Evolutionary conservation across 1,140 invertebrate genomes (phyloP).

Genomic region (Caenorhabditis briggsae): DNA sequence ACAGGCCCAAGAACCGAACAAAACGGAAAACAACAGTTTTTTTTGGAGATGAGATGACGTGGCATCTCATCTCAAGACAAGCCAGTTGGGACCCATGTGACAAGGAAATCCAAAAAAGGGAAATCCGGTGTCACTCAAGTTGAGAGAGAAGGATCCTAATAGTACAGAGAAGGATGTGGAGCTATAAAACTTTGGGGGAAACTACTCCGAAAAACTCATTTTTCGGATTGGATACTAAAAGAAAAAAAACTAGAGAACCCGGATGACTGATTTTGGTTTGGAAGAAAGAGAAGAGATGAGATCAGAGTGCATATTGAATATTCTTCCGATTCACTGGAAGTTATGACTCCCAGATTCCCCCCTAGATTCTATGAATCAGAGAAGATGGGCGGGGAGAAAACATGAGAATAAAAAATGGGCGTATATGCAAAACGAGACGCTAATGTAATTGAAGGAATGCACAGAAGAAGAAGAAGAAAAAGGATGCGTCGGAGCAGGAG

Average conservation of each 20-base stretch:
- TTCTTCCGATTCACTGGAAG: conserved; percentile 33
- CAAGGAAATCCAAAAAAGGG: not conserved
- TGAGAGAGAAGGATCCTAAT: not conserved
- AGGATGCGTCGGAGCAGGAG: too few species aligned
- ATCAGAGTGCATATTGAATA: conserved; percentile 18
- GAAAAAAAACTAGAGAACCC: not conserved
- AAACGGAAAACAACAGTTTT: not conserved
- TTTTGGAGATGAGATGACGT: not conserved
- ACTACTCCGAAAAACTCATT: not conserved
- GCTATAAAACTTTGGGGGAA: not conserved
- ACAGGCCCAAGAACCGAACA: not conserved
- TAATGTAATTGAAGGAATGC: too few species aligned
- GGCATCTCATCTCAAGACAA: not conserved
- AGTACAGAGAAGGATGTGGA: not conserved
- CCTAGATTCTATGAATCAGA: too few species aligned
- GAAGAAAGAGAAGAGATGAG: not conserved
- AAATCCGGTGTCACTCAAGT: conserved; percentile 34
- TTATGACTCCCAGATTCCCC: not conserved
- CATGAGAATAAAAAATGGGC: too few species aligned
- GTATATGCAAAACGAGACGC: not conserved
- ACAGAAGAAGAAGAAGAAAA: too few species aligned
- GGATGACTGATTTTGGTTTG: not conserved
- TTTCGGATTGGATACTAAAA: conserved; percentile 13
- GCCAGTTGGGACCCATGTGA: not conserved
- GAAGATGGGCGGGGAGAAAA: too few species aligned